Conservation (phyloP, 2,888 invertebrate genomes). For the Erpobdella octoculata region DNA sequence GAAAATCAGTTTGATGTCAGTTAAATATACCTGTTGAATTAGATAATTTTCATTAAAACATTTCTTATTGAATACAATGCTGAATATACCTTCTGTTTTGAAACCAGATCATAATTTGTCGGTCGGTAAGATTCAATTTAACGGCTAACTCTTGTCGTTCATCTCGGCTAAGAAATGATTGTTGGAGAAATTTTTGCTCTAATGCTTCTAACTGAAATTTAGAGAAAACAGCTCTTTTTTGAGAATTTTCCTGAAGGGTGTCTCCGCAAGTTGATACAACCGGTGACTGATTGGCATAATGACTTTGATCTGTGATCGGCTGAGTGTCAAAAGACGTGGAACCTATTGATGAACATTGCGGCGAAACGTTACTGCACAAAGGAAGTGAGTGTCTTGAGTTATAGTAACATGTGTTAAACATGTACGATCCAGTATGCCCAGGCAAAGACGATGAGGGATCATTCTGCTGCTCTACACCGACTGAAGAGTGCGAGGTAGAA, state of each 20-base stretch:
- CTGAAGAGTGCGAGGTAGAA: too few species aligned
- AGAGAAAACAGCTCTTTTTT: slow-evolving; percentile 34
- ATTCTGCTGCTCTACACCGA: too few species aligned
- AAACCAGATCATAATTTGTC: slow-evolving; percentile 40
- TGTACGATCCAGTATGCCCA: too few species aligned
- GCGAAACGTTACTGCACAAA: too few species aligned
- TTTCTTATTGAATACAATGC: not conserved
- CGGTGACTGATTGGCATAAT: too few species aligned
- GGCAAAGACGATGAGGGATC: too few species aligned
- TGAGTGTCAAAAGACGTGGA: too few species aligned
- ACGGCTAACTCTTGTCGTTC: slow-evolving; percentile 36
- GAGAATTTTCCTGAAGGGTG: not conserved
- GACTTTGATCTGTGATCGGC: too few species aligned
- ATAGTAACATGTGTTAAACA: too few species aligned
- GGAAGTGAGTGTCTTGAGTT: too few species aligned
- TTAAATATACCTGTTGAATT: not conserved
- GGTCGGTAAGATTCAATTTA: slow-evolving; percentile 34
- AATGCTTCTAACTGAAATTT: slow-evolving; percentile 31
- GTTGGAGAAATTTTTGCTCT: slow-evolving; percentile 35
- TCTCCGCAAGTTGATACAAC: not conserved
- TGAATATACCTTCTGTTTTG: slow-evolving; percentile 38
- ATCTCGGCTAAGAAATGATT: slow-evolving; percentile 37
- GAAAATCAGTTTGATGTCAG: not conserved
- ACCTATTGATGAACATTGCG: too few species aligned
- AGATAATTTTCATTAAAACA: not conserved